phyloP scores from a whole-genome alignment of 2,113 vertebrate genomes.

The Phrynocephalus versicolor region DNA sequence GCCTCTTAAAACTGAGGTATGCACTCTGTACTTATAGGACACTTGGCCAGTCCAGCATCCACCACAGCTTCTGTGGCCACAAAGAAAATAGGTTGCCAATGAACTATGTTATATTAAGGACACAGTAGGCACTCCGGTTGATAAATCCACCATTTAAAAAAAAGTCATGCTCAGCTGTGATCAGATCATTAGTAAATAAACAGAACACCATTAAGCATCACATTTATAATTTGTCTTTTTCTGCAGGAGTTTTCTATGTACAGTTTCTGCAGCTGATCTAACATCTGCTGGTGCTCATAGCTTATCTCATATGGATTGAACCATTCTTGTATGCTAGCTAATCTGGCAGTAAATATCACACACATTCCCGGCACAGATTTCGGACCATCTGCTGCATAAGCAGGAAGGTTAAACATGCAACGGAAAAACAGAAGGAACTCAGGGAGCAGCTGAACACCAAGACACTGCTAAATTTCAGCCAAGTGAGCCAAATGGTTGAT shows the following conservation, averaged over 20 bases:
- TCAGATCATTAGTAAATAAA: conserved; percentile 3
- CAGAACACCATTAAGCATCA: background rate
- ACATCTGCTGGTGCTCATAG: background rate
- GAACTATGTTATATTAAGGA: background rate
- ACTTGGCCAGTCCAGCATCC: too few relatives aligned
- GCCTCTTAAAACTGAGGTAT: too few relatives aligned
- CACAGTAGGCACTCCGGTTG: too few relatives aligned
- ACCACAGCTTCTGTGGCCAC: too few relatives aligned
- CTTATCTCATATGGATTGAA: background rate
- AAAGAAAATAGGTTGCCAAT: background rate
- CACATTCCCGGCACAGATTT: conserved; percentile 10
- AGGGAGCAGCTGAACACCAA: background rate
- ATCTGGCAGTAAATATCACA: conserved; percentile 15
- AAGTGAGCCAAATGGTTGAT: conserved; percentile 10
- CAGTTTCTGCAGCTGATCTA: background rate
- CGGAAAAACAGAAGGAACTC: background rate
- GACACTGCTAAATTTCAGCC: background rate
- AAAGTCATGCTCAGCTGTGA: background rate
- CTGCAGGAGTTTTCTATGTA: conserved; percentile 7
- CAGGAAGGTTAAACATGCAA: conserved; percentile 22
- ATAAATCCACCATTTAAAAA: background rate
- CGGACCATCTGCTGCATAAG: background rate
- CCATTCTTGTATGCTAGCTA: background rate
- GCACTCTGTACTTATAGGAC: too few relatives aligned
- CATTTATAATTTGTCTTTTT: background rate